A percentile compares a stretch with the other conserved stretches of the same genome.
Conservation (phyloP, 2,797 vertebrate genomes). For the Chelmon rostratus region DNA sequence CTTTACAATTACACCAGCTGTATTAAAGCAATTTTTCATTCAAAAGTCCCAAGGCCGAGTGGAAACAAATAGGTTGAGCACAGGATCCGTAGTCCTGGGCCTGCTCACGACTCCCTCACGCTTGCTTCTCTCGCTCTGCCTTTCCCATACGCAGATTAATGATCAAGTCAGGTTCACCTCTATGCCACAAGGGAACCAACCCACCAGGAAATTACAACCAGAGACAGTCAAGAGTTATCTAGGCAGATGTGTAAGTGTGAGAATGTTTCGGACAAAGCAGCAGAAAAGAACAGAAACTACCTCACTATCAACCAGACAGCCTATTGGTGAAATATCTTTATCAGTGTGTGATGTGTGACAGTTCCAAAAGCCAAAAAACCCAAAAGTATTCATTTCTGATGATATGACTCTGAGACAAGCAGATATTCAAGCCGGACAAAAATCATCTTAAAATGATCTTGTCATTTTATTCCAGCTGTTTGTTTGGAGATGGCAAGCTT, state of each 20-base stretch:
- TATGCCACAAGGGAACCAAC: slow-evolving; percentile 14
- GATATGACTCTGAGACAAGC: not conserved
- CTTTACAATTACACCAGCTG: slow-evolving; percentile 67
- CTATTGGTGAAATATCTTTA: not conserved
- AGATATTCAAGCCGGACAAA: not conserved
- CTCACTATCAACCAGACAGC: not conserved
- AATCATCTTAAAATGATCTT: not conserved
- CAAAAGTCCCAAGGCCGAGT: slow-evolving; percentile 64
- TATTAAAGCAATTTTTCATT: slow-evolving; percentile 78
- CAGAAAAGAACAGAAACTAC: not conserved
- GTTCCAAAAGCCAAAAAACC: not conserved
- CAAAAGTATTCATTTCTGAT: not conserved
- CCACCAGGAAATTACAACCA: slow-evolving; percentile 67
- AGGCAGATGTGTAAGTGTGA: slow-evolving; percentile 48
- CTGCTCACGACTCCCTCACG: slow-evolving; percentile 41
- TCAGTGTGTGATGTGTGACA: not conserved
- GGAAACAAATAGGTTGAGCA: slow-evolving; percentile 49
- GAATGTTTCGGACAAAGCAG: slow-evolving; percentile 16
- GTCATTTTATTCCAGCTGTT: not conserved
- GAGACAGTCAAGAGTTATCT: slow-evolving; percentile 68
- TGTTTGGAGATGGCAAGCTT: not conserved
- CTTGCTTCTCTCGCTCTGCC: slow-evolving; percentile 24
- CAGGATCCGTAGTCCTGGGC: slow-evolving; percentile 36
- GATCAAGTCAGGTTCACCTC: slow-evolving; percentile 26
- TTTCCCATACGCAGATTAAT: slow-evolving; percentile 47